phyloP scores from a whole-genome alignment of 1,140 invertebrate species.

The Bombus haemorrhoidalis region DNA sequence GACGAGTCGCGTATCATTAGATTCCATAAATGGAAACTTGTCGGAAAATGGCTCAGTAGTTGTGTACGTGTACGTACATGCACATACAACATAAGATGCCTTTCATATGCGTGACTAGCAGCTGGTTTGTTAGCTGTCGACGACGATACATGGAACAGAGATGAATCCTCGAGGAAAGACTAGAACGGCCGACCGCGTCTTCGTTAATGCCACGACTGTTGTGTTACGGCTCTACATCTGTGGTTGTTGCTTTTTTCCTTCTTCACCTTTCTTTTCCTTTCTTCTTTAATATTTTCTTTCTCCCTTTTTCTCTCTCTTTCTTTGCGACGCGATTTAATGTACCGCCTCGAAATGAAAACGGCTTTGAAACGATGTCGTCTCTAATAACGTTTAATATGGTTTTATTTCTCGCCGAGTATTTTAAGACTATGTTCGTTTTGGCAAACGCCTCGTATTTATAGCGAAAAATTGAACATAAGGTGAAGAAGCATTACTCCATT shows the following conservation, averaged over 20 bases:
- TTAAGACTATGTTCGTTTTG: background rate
- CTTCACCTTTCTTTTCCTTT: background rate
- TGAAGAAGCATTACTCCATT: background rate
- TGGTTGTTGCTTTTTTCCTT: background rate
- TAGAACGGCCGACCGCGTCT: constrained; percentile 33
- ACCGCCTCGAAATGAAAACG: background rate
- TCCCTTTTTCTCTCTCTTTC: background rate
- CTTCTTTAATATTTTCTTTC: background rate
- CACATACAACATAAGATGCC: constrained; percentile 45
- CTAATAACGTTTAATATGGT: background rate
- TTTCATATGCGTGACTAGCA: constrained; percentile 59
- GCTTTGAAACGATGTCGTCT: background rate
- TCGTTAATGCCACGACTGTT: background rate
- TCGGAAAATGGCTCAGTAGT: constrained; percentile 64
- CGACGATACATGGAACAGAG: constrained; percentile 8
- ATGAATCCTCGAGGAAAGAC: constrained; percentile 42
- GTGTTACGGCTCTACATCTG: background rate
- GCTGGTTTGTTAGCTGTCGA: background rate
- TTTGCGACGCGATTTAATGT: background rate
- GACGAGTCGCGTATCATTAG: constrained; percentile 63
- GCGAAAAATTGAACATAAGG: background rate
- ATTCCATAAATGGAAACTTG: constrained; percentile 73
- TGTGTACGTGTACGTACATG: background rate
- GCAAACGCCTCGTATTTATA: background rate
- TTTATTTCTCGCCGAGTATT: background rate